Percentiles rank a stretch among this genome's conserved stretches.
Conservation (phyloP, 2,113 vertebrate genomes). For the Bubo bubo region DNA sequence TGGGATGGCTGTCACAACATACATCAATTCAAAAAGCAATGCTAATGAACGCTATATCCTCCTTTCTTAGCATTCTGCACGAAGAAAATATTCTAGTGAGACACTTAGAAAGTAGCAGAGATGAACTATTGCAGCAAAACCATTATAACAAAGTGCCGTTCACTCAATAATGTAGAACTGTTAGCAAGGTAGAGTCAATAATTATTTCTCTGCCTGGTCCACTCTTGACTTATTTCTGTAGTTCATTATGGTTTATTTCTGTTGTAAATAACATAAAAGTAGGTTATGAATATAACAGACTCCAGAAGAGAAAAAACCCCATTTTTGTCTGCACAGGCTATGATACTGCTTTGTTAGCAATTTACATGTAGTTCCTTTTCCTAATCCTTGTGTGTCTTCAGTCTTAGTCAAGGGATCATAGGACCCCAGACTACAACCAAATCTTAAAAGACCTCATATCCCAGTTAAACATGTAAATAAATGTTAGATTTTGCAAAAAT, state of each 20-base stretch:
- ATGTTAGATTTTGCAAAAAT: neutral
- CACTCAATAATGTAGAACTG: neutral
- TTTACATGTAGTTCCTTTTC: neutral
- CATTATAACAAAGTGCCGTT: neutral
- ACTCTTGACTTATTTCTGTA: neutral
- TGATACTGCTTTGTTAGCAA: neutral
- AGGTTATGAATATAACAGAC: neutral
- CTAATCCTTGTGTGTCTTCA: neutral
- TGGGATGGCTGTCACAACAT: neutral
- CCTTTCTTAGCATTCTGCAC: neutral
- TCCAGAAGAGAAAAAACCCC: neutral
- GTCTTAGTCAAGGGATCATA: neutral
- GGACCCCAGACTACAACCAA: neutral
- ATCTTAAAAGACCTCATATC: neutral
- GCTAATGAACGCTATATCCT: neutral
- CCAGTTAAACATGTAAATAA: neutral
- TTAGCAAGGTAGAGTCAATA: neutral
- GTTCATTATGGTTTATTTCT: neutral
- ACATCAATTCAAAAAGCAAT: neutral
- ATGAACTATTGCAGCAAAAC: neutral
- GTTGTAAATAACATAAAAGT: neutral
- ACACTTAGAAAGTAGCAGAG: neutral
- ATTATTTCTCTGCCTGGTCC: neutral
- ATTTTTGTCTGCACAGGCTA: neutral
- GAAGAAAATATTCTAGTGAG: neutral